phyloP scores from a whole-genome alignment of 2,113 vertebrate species.

The Pachypanchax playfairii region DNA sequence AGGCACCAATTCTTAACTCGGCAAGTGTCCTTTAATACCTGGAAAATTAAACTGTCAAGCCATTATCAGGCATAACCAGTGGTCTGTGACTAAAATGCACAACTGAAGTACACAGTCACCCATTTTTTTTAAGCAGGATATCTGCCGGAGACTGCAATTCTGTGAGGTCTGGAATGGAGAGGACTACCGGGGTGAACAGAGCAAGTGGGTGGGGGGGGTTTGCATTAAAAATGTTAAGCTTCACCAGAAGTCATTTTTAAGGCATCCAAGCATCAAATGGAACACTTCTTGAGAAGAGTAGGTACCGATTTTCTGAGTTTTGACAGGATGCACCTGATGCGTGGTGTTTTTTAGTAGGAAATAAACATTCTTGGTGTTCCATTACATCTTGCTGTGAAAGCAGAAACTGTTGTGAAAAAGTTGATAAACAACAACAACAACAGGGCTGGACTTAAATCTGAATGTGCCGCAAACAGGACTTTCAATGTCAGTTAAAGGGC shows the following conservation, averaged over 20 bases:
- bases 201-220: constrained; percentile 3
- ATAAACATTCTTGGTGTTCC: constrained; percentile 41
- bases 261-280: constrained; percentile 73
- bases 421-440: constrained; percentile 16
- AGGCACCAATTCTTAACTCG: constrained; percentile 74
- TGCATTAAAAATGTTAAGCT: constrained; percentile 75
- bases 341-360: constrained; percentile 19
- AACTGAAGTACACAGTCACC: constrained; percentile 65
- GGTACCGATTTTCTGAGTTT: constrained; percentile 56
- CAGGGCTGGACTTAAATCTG: neutral
- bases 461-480: constrained; percentile 5
- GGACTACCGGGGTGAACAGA: constrained; percentile 1
- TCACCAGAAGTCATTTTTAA: constrained; percentile 73
- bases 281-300: constrained; percentile 67
- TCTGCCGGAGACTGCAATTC: constrained; percentile 65
- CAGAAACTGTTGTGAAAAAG: constrained; percentile 22
- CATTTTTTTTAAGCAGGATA: constrained; percentile 45
- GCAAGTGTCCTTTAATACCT: constrained; percentile 75
- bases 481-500: neutral
- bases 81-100: constrained; percentile 67
- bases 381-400: constrained; percentile 54
- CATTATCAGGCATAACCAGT: constrained; percentile 78
- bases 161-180: constrained; percentile 20
- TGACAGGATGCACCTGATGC: constrained; percentile 52
- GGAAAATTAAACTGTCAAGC: constrained; percentile 73